Percentiles rank a stretch among this genome's conserved stretches.
phyloP scores from a whole-genome alignment of 2,113 vertebrate species.

The Lonchura striata region DNA sequence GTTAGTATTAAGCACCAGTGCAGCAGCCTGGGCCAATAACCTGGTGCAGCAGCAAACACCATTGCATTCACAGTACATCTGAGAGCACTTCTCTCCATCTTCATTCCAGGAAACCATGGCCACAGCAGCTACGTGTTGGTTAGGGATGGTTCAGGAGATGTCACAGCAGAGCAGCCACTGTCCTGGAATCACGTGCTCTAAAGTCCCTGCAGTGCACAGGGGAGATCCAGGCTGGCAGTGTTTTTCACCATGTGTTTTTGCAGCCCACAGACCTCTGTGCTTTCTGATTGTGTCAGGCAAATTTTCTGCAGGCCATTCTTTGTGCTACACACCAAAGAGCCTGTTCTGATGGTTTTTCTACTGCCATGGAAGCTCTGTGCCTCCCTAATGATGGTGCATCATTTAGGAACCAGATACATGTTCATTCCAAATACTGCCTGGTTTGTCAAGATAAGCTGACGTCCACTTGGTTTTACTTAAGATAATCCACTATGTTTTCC shows the following conservation, averaged over 20 bases:
- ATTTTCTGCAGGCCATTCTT: neutral
- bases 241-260: neutral
- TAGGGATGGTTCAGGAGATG: neutral
- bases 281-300: neutral
- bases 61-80: neutral
- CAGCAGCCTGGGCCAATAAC: neutral
- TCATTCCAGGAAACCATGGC: neutral
- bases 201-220: neutral
- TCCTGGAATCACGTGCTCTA: fast-evolving
- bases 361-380: neutral
- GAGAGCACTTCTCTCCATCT: neutral
- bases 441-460: neutral
- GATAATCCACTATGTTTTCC: neutral
- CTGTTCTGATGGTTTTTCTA: neutral
- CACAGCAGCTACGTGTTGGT: neutral
- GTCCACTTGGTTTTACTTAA: neutral
- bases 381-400: neutral
- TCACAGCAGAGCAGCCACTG: fast-evolving
- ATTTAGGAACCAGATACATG: neutral
- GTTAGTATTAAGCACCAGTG: neutral
- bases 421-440: neutral
- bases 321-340: neutral
- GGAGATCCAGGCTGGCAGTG: too few relatives aligned
- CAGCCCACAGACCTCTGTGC: neutral
- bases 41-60: neutral